Conservation (phyloP, 2,113 vertebrate genomes). For the Vanacampus margaritifer region DNA sequence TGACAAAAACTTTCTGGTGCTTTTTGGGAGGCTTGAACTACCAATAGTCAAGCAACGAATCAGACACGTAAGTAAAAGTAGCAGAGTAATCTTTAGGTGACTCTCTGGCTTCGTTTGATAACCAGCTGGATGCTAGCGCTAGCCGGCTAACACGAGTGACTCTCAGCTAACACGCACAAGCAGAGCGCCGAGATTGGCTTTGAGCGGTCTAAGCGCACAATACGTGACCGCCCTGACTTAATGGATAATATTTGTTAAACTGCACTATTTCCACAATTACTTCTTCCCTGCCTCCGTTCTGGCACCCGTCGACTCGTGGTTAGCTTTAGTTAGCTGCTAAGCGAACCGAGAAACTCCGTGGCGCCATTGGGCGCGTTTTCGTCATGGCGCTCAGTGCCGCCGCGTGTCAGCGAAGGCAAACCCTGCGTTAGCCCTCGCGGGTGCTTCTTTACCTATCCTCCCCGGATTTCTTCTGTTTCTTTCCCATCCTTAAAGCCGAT, state of each 20-base stretch:
- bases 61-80: neutral
- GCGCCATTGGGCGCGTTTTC: neutral
- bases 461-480: slow-evolving; percentile 75
- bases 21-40: neutral
- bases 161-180: neutral
- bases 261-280: too few relatives aligned
- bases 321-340: slow-evolving; percentile 52
- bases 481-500: slow-evolving; percentile 61
- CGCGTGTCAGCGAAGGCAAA: neutral
- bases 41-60: neutral
- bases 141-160: neutral
- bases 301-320: slow-evolving; percentile 51
- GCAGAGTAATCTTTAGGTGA: neutral
- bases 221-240: too few relatives aligned
- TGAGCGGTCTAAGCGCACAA: neutral
- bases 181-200: neutral
- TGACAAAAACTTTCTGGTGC: neutral
- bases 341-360: slow-evolving; percentile 25
- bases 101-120: neutral
- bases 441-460: slow-evolving; percentile 67
- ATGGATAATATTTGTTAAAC: neutral
- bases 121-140: neutral
- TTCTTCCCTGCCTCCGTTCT: neutral
- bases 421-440: accelerated
- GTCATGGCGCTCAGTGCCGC: accelerated